Base-by-base conservation (phyloP, 1,140 invertebrate genomes). In the Phthorimaea operculella region DNA sequence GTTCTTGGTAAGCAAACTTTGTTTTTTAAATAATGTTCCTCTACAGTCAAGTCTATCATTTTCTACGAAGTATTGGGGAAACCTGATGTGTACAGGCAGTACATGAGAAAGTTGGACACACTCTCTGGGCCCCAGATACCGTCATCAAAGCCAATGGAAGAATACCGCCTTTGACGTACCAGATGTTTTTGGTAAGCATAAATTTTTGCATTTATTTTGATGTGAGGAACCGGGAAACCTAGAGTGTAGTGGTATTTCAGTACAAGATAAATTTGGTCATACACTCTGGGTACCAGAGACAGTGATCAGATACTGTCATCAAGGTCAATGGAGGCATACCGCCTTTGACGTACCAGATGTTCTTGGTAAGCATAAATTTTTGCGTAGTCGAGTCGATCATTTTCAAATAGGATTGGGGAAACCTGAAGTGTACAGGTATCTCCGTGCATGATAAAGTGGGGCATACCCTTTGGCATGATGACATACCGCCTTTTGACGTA, bases 401-500 rank as follows among this genome's bases (percentile, higher is more conserved):
- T n/a, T n/a, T n/a, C n/a, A n/a, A n/a, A n/a, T n/a, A n/a, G n/a
- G n/a, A n/a, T n/a, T n/a, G n/a, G n/a, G n/a, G n/a, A n/a, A n/a
- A n/a, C n/a, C n/a, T n/a, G n/a, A n/a, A n/a, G n/a, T n/a, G n/a
- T n/a, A n/a, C n/a, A n/a, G n/a, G 69, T 86, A 53, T n/a, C n/a
- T n/a, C n/a, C n/a, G 88, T 86, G 17, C 76, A 86, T 15, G 91
- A 90, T 60, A 86, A 87, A 66, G 88, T 91, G 1, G 92, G 91
- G 0, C 92, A 93, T 66, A 94, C 92, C 0, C 79, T 93, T 8
- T 93, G 92, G 87, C 93, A 93, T 72, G 90, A 90, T 1, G 91
- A 90, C 1, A 89, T 88, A 44, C 90, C 91, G 7, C 92, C 92
- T n/a, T 1, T 78, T 93, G 0, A 93, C 92, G 0, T 93, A 92